phyloP scores from a whole-genome alignment of 1,140 invertebrate species.

The Meloidogyne exigua region DNA sequence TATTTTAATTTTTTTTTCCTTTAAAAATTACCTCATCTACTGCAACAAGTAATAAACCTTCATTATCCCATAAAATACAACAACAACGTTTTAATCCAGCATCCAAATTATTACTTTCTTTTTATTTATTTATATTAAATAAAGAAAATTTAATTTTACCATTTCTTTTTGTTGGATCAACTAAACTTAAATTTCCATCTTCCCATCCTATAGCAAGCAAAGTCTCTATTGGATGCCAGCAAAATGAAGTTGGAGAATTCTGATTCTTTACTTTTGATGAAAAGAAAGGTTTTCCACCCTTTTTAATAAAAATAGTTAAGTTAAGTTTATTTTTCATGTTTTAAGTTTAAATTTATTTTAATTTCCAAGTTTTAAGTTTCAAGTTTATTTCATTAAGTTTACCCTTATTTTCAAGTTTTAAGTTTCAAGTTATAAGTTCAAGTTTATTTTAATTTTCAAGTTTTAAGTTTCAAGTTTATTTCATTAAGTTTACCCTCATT shows the following conservation, averaged over 20 bases:
- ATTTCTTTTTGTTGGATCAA: conserved; percentile 72
- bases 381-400: too few species aligned
- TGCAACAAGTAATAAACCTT: conserved; percentile 31
- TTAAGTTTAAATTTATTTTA: too few species aligned
- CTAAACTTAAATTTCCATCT: conserved; percentile 78
- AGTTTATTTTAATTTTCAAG: too few species aligned
- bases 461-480: too few species aligned
- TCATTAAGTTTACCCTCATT: too few species aligned
- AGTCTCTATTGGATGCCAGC: conserved; percentile 83
- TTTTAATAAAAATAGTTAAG: not conserved
- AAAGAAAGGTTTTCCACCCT: conserved; percentile 77
- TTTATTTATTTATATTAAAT: conserved; percentile 70
- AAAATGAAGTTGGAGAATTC: conserved; percentile 70
- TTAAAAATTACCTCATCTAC: conserved; percentile 51
- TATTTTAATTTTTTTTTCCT: not conserved
- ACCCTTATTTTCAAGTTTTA: too few species aligned
- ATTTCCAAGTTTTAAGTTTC: too few species aligned
- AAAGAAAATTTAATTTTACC: conserved; percentile 74
- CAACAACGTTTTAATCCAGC: conserved; percentile 22
- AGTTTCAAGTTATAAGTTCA: too few species aligned
- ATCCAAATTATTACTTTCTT: conserved; percentile 34
- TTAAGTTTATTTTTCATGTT: too few species aligned
- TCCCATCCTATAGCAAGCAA: conserved; percentile 84
- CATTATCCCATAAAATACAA: conserved; percentile 32
- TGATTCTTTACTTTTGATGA: conserved; percentile 74